Base-by-base conservation (phyloP, 2,797 vertebrate genomes). In the Sebastes hopkinsi region DNA sequence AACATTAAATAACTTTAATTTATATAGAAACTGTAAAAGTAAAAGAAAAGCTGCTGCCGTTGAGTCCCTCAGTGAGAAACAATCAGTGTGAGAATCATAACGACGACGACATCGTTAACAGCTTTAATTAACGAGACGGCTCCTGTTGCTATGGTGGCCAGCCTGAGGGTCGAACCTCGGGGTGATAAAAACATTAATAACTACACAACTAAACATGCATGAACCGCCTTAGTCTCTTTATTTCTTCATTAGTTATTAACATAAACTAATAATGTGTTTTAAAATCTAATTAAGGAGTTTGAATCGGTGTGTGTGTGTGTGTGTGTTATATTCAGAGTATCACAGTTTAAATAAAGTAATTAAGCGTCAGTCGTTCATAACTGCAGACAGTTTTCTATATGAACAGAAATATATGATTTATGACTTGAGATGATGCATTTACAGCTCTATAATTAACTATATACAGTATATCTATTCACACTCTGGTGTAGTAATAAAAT, bases 81-180 rank as follows among this genome's bases (percentile, higher is more conserved):
- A 52, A 32, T 46, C 56, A 22, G n/a, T 46, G 12, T 58, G 36
- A 60, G 32, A 60, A 38, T 70, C 36, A 68, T 70, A 27, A 32
- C 0, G 7, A 55, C 6, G 42, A 66, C 11, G 32, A 72, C 36
- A n/a, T 61, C 12, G 5, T 81, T 67, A 58, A 36, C 7, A 58
- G 36, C 60, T 71, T 67, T 74, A 77, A 77, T 84, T 82, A 86
- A 79, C 18, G 1, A 74, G 55, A 32, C 27, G 2, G 50, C n/a
- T 9, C 38, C 62, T 75, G 81, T 84, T 84, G 1, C 81, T 77
- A 80, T 84, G 67, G 84, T 1, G 8, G 80, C 12, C 25, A n/a
- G 61, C 1, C 6, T 11, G 25, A 29, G 64, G 32, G 29, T 76
- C 8, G 29, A 75, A 18, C 20, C 20, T 67, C 5, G 36, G 69